Evolutionary conservation across 1,140 invertebrate species (phyloP).

Genomic region (Asobara japonica): DNA sequence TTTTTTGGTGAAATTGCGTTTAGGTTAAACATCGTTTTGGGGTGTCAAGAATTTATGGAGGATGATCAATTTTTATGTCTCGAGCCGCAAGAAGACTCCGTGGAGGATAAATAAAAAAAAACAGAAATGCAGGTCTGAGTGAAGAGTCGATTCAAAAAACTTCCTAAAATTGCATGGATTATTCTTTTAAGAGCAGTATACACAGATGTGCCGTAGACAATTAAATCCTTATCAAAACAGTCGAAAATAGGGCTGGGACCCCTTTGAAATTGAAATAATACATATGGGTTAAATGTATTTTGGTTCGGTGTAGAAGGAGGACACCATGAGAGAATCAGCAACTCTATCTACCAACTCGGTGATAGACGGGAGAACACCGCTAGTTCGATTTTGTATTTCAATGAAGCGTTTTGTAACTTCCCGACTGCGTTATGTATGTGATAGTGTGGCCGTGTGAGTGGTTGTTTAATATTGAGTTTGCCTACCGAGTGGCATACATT

Average conservation of each 20-base stretch:
- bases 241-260: neutral
- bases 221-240: neutral
- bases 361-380: neutral
- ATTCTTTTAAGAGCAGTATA: neutral
- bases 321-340: conserved; percentile 10
- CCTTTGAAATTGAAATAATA: conserved; percentile 14
- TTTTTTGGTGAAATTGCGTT: neutral
- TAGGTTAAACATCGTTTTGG: neutral
- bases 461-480: conserved; percentile 13
- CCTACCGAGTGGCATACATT: conserved; percentile 51
- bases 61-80: neutral
- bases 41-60: neutral
- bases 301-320: neutral
- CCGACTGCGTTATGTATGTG: neutral
- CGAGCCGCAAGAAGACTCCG: no score
- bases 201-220: neutral
- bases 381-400: conserved; percentile 32
- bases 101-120: no score
- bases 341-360: neutral
- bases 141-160: neutral
- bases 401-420: conserved; percentile 24
- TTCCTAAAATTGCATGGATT: neutral
- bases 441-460: neutral
- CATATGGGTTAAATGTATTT: conserved; percentile 27
- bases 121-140: no score